Conservation (phyloP, 1,140 invertebrate species). For the Lepidurus packardi region DNA sequence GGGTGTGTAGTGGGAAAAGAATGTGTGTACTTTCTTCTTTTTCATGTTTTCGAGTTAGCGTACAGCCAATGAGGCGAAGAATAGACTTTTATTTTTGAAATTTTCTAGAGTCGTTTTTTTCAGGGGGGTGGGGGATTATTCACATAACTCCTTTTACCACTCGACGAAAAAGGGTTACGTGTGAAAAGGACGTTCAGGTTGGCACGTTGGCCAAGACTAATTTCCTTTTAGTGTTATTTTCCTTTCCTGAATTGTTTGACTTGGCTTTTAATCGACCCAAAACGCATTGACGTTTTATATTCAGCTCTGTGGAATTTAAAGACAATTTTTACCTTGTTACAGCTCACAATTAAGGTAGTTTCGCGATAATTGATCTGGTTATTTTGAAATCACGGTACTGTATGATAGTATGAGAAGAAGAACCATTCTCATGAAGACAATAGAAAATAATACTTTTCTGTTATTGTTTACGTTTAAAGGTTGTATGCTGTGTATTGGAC, state of each 20-base stretch:
- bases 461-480: conserved; percentile 49
- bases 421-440: background rate
- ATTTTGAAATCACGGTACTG: too few relatives aligned
- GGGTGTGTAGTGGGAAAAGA: background rate
- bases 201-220: conserved; percentile 9
- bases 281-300: too few relatives aligned
- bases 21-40: background rate
- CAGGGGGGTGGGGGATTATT: too few relatives aligned
- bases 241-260: background rate
- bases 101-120: background rate
- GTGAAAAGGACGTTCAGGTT: background rate
- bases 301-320: too few relatives aligned
- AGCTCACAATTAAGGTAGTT: too few relatives aligned
- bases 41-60: background rate
- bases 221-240: background rate
- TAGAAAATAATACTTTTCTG: conserved; percentile 1
- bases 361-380: too few relatives aligned
- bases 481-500: conserved; percentile 77
- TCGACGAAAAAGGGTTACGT: background rate
- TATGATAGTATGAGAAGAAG: background rate
- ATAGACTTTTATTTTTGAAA: background rate
- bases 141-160: background rate
- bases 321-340: too few relatives aligned
- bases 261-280: too few relatives aligned
- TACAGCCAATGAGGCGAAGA: background rate